Conservation (phyloP, 2,888 invertebrate species). For the Nomada ruficornis region DNA sequence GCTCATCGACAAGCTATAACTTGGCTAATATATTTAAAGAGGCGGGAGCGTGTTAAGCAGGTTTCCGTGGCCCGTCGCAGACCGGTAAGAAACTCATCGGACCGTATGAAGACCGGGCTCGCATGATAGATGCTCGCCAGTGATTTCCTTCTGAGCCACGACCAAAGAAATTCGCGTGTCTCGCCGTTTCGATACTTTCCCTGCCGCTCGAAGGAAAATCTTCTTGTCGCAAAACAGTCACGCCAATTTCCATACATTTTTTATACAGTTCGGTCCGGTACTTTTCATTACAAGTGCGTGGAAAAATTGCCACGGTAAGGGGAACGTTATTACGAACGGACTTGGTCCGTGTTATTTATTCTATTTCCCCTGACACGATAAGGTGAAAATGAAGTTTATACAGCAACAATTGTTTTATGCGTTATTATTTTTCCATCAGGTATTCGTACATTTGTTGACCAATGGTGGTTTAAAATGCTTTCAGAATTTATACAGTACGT, state of each 20-base stretch:
- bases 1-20: constrained; percentile 60
- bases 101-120: constrained; percentile 46
- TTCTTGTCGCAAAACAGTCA: background rate
- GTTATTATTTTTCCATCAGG: too few species aligned
- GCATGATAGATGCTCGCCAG: constrained; percentile 60
- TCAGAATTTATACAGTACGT: too few species aligned
- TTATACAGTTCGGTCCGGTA: too few species aligned
- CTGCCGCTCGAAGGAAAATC: background rate
- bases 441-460: too few species aligned
- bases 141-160: constrained; percentile 45
- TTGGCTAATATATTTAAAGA: constrained; percentile 62
- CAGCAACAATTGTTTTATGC: too few species aligned
- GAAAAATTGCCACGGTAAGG: too few species aligned
- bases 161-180: constrained; percentile 7
- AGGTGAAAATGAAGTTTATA: too few species aligned
- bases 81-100: constrained; percentile 50
- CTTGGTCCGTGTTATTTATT: too few species aligned
- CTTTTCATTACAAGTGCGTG: too few species aligned
- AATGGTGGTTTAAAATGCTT: too few species aligned
- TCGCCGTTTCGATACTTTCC: constrained; percentile 24
- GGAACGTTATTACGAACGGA: too few species aligned
- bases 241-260: background rate
- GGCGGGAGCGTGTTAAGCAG: constrained; percentile 63
- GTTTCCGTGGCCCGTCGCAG: constrained; percentile 53
- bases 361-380: too few species aligned